These are phyloP conservation scores for Mesorhabditis belari DNA, from an alignment of 2,888 invertebrate genomes.

Conservation along the genomic window DNA sequence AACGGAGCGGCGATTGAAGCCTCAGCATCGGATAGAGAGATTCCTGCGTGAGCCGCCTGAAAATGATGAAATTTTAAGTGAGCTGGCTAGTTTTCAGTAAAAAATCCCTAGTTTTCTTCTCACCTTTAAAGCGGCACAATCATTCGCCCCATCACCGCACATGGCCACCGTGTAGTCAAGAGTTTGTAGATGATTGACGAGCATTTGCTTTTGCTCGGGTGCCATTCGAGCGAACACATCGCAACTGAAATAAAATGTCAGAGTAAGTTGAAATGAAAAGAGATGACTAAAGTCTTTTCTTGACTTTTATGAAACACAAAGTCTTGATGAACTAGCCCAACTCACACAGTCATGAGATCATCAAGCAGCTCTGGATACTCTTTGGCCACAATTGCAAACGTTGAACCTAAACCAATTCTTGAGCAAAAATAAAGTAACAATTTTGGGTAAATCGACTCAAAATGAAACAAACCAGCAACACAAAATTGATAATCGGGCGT, in stretches of 20 bases:
- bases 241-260: slow-evolving; percentile 24
- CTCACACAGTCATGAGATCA: slow-evolving; percentile 32
- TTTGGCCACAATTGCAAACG: slow-evolving; percentile 41
- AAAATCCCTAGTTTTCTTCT: neutral
- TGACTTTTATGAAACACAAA: neutral
- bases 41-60: slow-evolving; percentile 55
- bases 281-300: no score
- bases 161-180: slow-evolving; percentile 55
- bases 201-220: slow-evolving; percentile 67
- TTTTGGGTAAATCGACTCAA: no score
- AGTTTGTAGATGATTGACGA: slow-evolving; percentile 66
- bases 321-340: neutral
- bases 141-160: slow-evolving; percentile 59
- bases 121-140: slow-evolving; percentile 57
- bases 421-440: neutral
- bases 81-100: neutral
- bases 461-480: neutral
- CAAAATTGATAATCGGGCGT: neutral
- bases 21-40: slow-evolving; percentile 59
- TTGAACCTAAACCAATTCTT: slow-evolving; percentile 20
- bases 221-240: slow-evolving; percentile 56
- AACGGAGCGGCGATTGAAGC: slow-evolving; percentile 63
- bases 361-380: slow-evolving; percentile 49
- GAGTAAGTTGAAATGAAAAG: no score
- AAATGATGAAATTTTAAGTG: slow-evolving; percentile 1